Evolutionary conservation across 2,797 vertebrate species (phyloP).

Genomic region (Psittacula echo): DNA sequence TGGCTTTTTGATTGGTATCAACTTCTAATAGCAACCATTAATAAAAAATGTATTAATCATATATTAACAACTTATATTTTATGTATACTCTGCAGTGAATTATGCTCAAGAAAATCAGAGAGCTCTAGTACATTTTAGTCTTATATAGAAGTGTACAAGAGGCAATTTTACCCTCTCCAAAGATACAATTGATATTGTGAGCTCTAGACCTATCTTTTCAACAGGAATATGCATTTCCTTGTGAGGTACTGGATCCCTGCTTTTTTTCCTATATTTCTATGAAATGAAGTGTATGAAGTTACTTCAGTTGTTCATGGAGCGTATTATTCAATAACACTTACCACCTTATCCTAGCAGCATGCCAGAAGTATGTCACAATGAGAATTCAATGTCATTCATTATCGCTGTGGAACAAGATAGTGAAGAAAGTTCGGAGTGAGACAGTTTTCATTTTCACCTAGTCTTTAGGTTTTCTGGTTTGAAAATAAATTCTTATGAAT

Average conservation of each 20-base stretch:
- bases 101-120: neutral
- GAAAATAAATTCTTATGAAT: neutral
- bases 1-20: neutral
- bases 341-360: neutral
- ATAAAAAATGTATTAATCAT: neutral
- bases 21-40: neutral
- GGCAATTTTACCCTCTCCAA: neutral
- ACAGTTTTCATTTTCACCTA: neutral
- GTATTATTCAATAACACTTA: neutral
- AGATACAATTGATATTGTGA: neutral
- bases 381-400: neutral
- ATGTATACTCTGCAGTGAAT: neutral
- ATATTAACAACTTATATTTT: neutral
- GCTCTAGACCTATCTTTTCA: neutral
- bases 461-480: neutral
- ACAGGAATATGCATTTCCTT: neutral
- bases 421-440: neutral
- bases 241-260: neutral
- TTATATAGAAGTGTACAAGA: neutral
- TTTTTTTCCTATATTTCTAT: neutral
- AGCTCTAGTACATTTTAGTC: neutral
- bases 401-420: neutral
- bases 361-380: neutral
- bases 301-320: neutral
- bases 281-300: neutral